Base-by-base conservation (phyloP, 2,113 vertebrate genomes). In the Charadrius vociferus region DNA sequence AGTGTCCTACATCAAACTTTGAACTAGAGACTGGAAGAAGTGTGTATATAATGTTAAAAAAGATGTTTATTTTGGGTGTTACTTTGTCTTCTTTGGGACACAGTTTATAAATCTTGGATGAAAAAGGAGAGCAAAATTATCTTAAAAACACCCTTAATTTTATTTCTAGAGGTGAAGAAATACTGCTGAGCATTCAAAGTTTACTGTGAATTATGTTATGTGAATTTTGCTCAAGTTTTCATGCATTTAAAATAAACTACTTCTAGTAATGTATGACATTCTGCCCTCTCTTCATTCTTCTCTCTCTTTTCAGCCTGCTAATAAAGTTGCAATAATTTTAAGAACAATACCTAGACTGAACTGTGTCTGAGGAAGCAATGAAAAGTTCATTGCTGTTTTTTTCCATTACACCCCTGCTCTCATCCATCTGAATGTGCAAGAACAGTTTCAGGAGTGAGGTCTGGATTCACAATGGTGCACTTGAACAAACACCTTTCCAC, bases 91-190 rank as follows among this genome's bases (percentile, higher is more conserved):
- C 43, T 91, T 96, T 88, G 39, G 50, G 41, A 94, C 45, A 53
- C 30, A 50, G 26, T 88, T 86, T 78, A 13, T 72, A 90, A 73
- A 92, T 74, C 55, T 71, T 81, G 10, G 27, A 71, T 88, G 82
- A 90, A 92, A 93, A 83, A 97, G 55, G 61, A 96, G 45, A 75
- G 67, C 70, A 88, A 88, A 94, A 92, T 17, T 50, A 52, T 85
- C 81, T 94, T 86, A 93, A 14, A 90, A 29, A 59, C 0, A 17
- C 11, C 53, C 66, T 29, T 79, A 49, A 45, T 72, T 97, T 96
- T 94, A 94, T 95, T 93, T 96, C 80, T 92, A 67, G 36, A 82
- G 26, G 72, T 95, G 89, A 94, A 15, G 27, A 97, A 96, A 93
- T 86, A 92, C 13, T 93, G 85, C 53, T 63, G 34, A 86, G 80